Base-by-base conservation (phyloP, 2,888 invertebrate species). In the Epinotia nisella region DNA sequence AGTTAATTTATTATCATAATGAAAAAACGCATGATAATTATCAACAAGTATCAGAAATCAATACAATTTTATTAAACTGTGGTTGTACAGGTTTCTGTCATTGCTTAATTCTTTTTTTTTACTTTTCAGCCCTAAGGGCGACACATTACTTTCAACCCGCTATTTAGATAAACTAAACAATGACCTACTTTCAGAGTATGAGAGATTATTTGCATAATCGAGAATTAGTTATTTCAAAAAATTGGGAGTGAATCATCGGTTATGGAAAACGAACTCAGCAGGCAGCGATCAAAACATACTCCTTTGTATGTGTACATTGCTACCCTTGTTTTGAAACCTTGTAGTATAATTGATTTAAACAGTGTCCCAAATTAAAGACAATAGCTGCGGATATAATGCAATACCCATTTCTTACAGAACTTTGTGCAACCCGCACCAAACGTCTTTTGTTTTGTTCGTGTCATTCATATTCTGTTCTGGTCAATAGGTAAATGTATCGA, bases 381-480 rank as follows among this genome's bases (percentile, higher is more conserved):
- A 65, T 55, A 21, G 58, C 56, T 45, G 53, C 53, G 19, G 65
- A 45, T 17, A 56, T 58, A 39, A 68, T 3, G 59, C 24, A 49
- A 61, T 21, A 21, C 24, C 10, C 7, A 35, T 64, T 53, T n/a
- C 10, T 21, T 1, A 17, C 21, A 61, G 29, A 53, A 17, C n/a
- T 19, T 62, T 68, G 58, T 41, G 68, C 64, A 62, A 70, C 29
- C 39, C 55, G 56, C 13, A 21, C 45, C 17, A 49, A 45, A 64
- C 62, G 51, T 51, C 58, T 58, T 58, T 68, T 72, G 35, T 64
- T 73, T 62, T 64, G 58, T 49, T 4, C 62, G 49, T 59, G 68
- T 62, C 68, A 71, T 66, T 71, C 71, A 69, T 69, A 51, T 68
- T 68, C 62, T 56, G 68, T 73, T 59, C 73, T 51, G 73, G 58